A percentile compares a stretch with the other conserved stretches of the same genome.
Conservation (phyloP, 2,888 invertebrate genomes). For the Tolmerus cingulatus region DNA sequence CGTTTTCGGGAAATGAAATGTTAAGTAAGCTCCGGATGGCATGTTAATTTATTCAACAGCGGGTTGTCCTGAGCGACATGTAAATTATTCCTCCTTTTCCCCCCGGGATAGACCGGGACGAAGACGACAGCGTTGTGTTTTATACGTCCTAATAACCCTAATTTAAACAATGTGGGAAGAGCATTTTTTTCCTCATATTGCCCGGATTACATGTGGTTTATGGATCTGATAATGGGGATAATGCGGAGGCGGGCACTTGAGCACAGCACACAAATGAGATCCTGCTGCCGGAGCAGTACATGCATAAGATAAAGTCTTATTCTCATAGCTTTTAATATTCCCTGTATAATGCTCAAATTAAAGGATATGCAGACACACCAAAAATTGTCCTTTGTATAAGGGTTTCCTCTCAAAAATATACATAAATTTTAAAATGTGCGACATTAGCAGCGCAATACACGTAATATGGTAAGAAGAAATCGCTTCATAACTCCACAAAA, state of each 20-base stretch:
- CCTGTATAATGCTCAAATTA: neutral
- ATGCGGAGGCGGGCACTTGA: neutral
- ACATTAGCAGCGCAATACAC: neutral
- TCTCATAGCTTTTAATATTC: neutral
- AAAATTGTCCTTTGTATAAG: neutral
- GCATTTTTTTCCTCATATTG: neutral
- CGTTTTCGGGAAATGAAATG: slow-evolving; percentile 16
- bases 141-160: neutral
- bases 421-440: neutral
- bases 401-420: neutral
- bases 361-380: neutral
- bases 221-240: neutral
- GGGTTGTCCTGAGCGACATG: neutral
- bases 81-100: neutral
- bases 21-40: slow-evolving; percentile 1
- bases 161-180: neutral
- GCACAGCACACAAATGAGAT: neutral
- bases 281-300: neutral
- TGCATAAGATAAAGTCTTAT: neutral
- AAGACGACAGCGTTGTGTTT: neutral
- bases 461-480: neutral
- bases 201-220: neutral
- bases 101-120: neutral
- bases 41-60: slow-evolving; percentile 20
- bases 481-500: neutral